A percentile compares a stretch with the other conserved stretches of the same genome.
Conservation (phyloP, 2,888 invertebrate species). For the Exephanes ischioxanthus region DNA sequence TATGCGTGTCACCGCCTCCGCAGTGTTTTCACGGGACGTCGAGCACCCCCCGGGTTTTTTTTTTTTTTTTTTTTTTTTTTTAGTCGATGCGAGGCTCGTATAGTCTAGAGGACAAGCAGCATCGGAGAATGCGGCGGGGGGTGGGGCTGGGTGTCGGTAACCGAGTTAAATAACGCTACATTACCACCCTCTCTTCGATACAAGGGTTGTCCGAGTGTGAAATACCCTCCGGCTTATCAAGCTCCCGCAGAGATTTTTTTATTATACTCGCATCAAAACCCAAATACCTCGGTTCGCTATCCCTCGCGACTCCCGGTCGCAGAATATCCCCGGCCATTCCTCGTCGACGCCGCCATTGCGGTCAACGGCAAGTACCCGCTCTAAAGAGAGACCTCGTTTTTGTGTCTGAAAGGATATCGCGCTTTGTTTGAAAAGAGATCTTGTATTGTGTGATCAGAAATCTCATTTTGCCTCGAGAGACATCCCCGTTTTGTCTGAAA, state of each 20-base stretch:
- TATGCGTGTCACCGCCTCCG: slow-evolving; percentile 83
- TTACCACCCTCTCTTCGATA: slow-evolving; percentile 81
- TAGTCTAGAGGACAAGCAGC: not conserved
- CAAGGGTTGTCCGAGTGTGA: slow-evolving; percentile 84
- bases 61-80: slow-evolving; percentile 65
- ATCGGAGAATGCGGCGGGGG: slow-evolving; percentile 3
- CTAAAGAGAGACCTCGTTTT: not conserved
- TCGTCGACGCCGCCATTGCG: slow-evolving; percentile 26
- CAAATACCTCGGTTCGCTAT: slow-evolving; percentile 33
- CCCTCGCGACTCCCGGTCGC: slow-evolving; percentile 49
- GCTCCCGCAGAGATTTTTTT: slow-evolving; percentile 81
- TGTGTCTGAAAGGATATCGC: not conserved
- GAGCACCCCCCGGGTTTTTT: slow-evolving; percentile 79
- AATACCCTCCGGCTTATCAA: slow-evolving; percentile 84
- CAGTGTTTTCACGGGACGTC: slow-evolving; percentile 84
- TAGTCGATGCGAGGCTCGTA: slow-evolving; percentile 53
- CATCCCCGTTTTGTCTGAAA: not conserved
- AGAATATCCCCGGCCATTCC: slow-evolving; percentile 29
- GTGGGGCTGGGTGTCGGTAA: slow-evolving; percentile 74
- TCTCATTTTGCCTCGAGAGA: not conserved
- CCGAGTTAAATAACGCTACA: slow-evolving; percentile 85
- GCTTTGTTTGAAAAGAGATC: not conserved
- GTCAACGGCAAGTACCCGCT: not conserved
- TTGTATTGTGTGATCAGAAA: not conserved
- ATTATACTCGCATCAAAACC: slow-evolving; percentile 73